phyloP scores from a whole-genome alignment of 2,113 vertebrate genomes.

The Paracanthobrama guichenoti region DNA sequence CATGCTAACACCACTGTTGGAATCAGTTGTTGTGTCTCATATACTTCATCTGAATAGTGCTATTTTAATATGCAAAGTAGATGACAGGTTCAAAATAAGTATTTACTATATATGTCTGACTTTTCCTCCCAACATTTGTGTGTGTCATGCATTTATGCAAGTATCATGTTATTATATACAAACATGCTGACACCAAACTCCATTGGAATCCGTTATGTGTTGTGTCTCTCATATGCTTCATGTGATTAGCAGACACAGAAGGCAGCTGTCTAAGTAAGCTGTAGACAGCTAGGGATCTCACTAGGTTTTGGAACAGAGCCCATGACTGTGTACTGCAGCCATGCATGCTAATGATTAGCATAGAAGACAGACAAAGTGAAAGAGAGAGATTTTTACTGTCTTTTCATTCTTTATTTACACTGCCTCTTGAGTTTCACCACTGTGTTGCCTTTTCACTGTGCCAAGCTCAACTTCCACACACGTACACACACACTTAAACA shows the following conservation, averaged over 20 bases:
- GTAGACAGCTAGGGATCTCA: neutral
- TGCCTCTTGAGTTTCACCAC: conserved; percentile 51
- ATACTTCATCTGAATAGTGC: neutral
- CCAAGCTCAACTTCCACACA: conserved; percentile 50
- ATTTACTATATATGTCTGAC: neutral
- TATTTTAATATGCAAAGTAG: neutral
- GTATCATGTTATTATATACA: neutral
- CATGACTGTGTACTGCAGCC: conserved; percentile 49
- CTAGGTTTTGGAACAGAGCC: conserved; percentile 27
- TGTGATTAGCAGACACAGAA: neutral
- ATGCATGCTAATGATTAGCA: conserved; percentile 73
- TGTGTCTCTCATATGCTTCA: conserved; percentile 2
- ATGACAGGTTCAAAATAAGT: neutral
- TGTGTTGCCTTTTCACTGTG: conserved; percentile 49
- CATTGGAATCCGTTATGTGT: neutral
- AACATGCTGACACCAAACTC: neutral
- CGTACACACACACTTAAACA: conserved; percentile 38
- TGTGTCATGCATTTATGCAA: neutral
- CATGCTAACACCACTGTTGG: neutral
- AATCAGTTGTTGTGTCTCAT: neutral
- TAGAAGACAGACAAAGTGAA: conserved; percentile 24
- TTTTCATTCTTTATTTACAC: conserved; percentile 55
- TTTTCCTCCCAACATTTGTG: neutral
- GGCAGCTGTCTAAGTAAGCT: conserved; percentile 25
- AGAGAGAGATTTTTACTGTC: conserved; percentile 43